Conservation (phyloP, 2,888 invertebrate species). For the Drymonia ruficornis region DNA sequence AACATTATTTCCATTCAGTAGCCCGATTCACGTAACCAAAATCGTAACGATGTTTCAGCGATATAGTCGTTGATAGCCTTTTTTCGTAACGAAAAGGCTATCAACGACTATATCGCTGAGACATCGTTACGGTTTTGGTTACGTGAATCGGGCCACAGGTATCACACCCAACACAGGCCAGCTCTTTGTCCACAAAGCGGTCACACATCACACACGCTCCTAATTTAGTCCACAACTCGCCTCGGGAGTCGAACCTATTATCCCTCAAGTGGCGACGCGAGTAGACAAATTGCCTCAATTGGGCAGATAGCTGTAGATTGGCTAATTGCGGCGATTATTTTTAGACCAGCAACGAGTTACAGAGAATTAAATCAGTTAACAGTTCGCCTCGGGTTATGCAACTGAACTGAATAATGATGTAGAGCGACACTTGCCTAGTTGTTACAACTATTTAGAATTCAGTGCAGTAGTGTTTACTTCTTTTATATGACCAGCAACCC, state of each 20-base stretch:
- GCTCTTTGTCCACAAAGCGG: background rate
- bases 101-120: too few relatives aligned
- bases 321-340: slow-evolving; percentile 69
- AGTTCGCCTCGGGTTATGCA: slow-evolving; percentile 24
- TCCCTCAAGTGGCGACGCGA: slow-evolving; percentile 7
- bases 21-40: too few relatives aligned
- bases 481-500: too few relatives aligned
- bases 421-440: background rate
- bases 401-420: background rate
- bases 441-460: background rate
- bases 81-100: too few relatives aligned
- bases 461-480: too few relatives aligned
- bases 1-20: too few relatives aligned
- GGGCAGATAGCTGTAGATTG: slow-evolving; percentile 54
- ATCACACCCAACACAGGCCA: background rate
- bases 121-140: too few relatives aligned
- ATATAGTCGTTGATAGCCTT: too few relatives aligned
- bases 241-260: slow-evolving; percentile 8
- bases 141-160: too few relatives aligned
- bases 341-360: slow-evolving; percentile 53
- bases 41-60: too few relatives aligned
- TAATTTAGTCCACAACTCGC: slow-evolving; percentile 4
- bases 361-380: slow-evolving; percentile 25
- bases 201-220: background rate
- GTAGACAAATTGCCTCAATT: slow-evolving; percentile 58